Evolutionary conservation across 2,113 vertebrate genomes (phyloP), one percentile per base, ranked within the genome.

Genomic region (Macquaria ambigua): DNA sequence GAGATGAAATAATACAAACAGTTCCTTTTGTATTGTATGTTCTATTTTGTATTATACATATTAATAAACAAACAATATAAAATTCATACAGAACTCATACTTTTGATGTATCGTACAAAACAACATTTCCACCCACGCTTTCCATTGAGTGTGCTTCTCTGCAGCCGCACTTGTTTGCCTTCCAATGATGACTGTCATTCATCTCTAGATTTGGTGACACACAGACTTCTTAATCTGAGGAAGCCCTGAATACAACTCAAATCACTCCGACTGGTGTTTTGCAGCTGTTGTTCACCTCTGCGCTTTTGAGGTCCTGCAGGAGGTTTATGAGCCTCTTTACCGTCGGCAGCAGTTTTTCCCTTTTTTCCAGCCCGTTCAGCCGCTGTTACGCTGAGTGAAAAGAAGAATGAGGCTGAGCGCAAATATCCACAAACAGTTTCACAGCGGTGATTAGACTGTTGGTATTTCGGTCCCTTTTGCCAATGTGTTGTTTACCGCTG

Each of bases 381-480:
- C 1, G 2, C 74, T 72, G 52, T 52, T 85, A 43, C 43, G 7
- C 62, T n/a, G 55, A 86, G 41, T 50, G 39, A 79, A 70, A 79
- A 85, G 83, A 87, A 72, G 81, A 87, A 91, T 83, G 84, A 61
- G 58, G 39, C 37, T 71, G 87, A 84, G 75, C 91, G 83, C 82
- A 89, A 90, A 92, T 84, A 84, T 87, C 84, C 84, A 88, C 89
- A 86, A 87, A 74, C 73, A 20, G 55, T 85, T 85, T 89, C 91
- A 88, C 77, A 73, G 84, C 50, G 81, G 83, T 90, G 89, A 93
- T 93, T 89, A 89, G 83, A 58, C 81, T 88, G 90, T 91, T 91
- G 87, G 75, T 91, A 90, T 90, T 90, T 85, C n/a, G 71, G 72
- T 90, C 92, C 89, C 90, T 41, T 86, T 86, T 92, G 88, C 70